phyloP scores from a whole-genome alignment of 2,797 vertebrate genomes.

The Squalus acanthias region DNA sequence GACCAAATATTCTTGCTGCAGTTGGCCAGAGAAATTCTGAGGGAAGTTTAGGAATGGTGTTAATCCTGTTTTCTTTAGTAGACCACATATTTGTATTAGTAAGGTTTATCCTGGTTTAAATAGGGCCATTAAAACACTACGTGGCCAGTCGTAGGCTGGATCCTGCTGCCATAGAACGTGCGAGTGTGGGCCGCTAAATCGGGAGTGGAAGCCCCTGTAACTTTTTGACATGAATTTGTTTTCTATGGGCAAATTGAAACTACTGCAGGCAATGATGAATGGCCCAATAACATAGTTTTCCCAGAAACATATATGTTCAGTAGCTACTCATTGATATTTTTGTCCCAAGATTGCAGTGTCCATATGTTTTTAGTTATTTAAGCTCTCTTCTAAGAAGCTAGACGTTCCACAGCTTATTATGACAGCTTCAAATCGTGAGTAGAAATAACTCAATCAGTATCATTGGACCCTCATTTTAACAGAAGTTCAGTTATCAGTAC shows the following conservation, averaged over 20 bases:
- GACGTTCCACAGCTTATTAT: no score
- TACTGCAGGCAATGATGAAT: no score
- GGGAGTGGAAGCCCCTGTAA: not conserved
- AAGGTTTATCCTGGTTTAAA: not conserved
- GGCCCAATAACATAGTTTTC: no score
- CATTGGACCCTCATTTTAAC: no score
- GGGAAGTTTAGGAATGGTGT: not conserved
- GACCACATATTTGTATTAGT: not conserved
- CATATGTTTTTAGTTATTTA: no score
- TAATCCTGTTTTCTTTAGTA: not conserved
- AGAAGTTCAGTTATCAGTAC: no score
- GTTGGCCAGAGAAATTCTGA: not conserved
- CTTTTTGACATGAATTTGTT: no score
- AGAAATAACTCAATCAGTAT: no score
- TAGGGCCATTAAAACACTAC: not conserved
- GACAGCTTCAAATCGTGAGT: no score
- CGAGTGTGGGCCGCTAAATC: not conserved
- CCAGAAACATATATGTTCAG: no score
- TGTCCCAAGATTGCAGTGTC: not conserved
- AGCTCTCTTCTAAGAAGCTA: no score
- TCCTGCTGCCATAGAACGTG: not conserved
- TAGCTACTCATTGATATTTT: not conserved
- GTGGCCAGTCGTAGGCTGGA: not conserved
- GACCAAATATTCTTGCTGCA: not conserved
- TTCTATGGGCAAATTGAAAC: no score